Conservation (phyloP, 2,888 invertebrate species). For the Carterocephalus palaemon region DNA sequence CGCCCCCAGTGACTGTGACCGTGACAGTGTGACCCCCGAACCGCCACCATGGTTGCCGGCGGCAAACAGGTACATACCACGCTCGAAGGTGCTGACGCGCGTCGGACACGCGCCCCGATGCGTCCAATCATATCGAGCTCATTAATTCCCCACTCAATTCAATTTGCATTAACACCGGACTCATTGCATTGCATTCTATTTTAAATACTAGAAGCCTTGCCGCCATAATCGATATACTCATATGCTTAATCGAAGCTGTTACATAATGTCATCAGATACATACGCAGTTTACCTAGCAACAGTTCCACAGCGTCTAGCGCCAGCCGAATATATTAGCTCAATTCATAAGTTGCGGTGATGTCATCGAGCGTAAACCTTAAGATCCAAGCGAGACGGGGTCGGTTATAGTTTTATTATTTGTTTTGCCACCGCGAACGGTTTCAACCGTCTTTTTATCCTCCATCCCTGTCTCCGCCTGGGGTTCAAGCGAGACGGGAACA, state of each 20-base stretch:
- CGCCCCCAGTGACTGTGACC: slow-evolving; percentile 52
- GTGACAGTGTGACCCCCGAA: slow-evolving; percentile 57
- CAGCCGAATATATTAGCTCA: slow-evolving; percentile 52
- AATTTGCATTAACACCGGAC: slow-evolving; percentile 5
- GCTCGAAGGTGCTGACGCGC: slow-evolving; percentile 37
- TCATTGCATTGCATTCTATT: not conserved
- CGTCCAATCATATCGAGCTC: slow-evolving; percentile 5
- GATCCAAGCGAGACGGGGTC: slow-evolving; percentile 61
- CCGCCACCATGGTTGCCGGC: slow-evolving; percentile 73
- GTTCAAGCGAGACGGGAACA: slow-evolving; percentile 47
- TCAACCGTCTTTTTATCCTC: slow-evolving; percentile 63
- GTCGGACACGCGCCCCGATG: slow-evolving; percentile 4
- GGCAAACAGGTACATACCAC: slow-evolving; percentile 70
- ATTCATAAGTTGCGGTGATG: slow-evolving; percentile 73
- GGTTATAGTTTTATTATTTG: slow-evolving; percentile 64
- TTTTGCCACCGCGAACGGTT: slow-evolving; percentile 64
- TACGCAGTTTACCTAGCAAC: slow-evolving; percentile 32
- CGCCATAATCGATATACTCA: not conserved
- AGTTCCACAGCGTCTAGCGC: slow-evolving; percentile 38
- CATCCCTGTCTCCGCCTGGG: slow-evolving; percentile 50
- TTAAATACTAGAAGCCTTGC: too few relatives aligned
- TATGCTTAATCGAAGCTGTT: slow-evolving; percentile 9
- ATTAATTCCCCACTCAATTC: slow-evolving; percentile 2
- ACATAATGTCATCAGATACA: slow-evolving; percentile 16
- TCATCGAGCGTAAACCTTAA: slow-evolving; percentile 57